Evolutionary conservation across 2,888 invertebrate species (phyloP), one percentile per base, ranked within the genome.

Genomic region (Clivina fossor): DNA sequence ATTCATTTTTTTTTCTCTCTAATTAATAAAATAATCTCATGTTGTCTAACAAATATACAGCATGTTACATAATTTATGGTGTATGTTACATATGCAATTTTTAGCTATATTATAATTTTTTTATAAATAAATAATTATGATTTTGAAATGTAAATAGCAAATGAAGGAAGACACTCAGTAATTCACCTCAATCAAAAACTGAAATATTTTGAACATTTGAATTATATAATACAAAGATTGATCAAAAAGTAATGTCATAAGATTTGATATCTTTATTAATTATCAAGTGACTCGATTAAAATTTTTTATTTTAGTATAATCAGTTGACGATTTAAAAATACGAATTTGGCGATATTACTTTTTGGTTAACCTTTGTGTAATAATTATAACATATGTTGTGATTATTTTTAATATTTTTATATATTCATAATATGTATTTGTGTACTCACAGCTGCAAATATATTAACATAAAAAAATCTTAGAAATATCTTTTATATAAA

Each of bases 381-480:
- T 2, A 30, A 9, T 11, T 30, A n/a, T 9, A 30, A n/a, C 16
- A 38, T 5, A 38, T 7, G 38, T 4, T 15, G 3, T 5, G 38
- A 13, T 8, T 13, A 5, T 4, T 18, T 1, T 13, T 15, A 15
- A 5, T 16, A 18, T 38, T 16, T 38, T 18, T 18, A 38, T 38
- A 38, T 15, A 38, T 38, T n/a, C n/a, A n/a, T n/a, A n/a, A 37
- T 13, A 9, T 38, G 19, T 15, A 15, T 13, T 18, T 38, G 16
- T 15, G 19, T 38, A 38, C 18, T 18, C 19, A 38, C 19, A 38
- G 16, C 16, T 38, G 4, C 18, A 16, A 18, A 38, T 15, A 38
- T 38, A 38, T 38, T 18, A 16, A 38, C 18, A 16, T 38, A 38
- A 16, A 16, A 18, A 18, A 16, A 38, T 18, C n/a, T 11, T 30